phyloP scores from a whole-genome alignment of 2,888 invertebrate species.

The Dastarcus helophoroides region DNA sequence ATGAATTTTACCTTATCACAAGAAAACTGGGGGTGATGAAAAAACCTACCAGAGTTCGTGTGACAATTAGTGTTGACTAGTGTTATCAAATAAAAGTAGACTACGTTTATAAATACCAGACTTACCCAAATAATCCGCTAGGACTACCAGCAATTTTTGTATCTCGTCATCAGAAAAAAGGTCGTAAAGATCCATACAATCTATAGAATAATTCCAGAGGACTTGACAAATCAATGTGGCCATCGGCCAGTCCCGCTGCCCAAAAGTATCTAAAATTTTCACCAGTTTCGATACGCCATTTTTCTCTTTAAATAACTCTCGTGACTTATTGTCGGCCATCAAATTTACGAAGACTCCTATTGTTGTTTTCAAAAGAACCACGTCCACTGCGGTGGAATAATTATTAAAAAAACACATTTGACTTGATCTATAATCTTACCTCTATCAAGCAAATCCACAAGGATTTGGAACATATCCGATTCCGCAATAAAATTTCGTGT shows the following conservation, averaged over 20 bases:
- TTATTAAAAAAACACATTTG: constrained; percentile 4
- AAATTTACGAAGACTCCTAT: constrained; percentile 78
- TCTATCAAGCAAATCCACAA: constrained; percentile 48
- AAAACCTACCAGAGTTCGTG: too few relatives aligned
- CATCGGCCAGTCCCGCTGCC: constrained; percentile 56
- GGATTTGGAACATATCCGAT: constrained; percentile 49
- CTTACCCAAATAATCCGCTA: constrained; percentile 44
- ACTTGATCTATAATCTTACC: too few relatives aligned
- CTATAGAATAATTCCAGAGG: constrained; percentile 58
- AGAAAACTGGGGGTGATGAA: too few relatives aligned
- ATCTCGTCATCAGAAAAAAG: constrained; percentile 41
- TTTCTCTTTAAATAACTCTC: constrained; percentile 41
- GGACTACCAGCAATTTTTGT: constrained; percentile 41
- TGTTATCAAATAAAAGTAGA: too few relatives aligned
- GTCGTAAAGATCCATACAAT: constrained; percentile 39
- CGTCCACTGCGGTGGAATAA: constrained; percentile 39
- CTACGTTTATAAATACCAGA: too few relatives aligned
- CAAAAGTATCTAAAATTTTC: constrained; percentile 44
- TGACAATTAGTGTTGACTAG: too few relatives aligned
- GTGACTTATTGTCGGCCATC: constrained; percentile 47
- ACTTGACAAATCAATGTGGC: constrained; percentile 64
- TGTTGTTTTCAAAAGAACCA: constrained; percentile 61
- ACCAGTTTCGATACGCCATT: constrained; percentile 43
- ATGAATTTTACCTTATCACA: too few relatives aligned
- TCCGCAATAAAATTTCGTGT: constrained; percentile 55